Percentiles rank a stretch among this genome's conserved stretches.
These are phyloP conservation scores for Helicoverpa armigera DNA, from an alignment of 1,140 invertebrate species.

Conservation along the genomic window DNA sequence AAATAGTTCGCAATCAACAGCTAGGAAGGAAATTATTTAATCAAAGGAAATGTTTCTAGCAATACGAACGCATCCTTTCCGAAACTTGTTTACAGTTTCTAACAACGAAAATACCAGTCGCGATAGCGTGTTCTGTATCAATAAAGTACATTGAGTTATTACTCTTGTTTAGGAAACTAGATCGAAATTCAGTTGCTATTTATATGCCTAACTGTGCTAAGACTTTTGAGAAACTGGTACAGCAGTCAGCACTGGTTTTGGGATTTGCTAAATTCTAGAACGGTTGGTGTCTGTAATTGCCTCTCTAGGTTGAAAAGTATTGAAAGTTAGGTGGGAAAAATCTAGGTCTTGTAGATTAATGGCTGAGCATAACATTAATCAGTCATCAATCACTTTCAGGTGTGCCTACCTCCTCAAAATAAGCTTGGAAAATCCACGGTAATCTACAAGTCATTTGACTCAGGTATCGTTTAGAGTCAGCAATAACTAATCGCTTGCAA, in stretches of 20 bases:
- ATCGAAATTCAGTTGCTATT: constrained; percentile 6
- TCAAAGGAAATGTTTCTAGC: background rate
- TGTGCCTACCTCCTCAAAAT: too few relatives aligned
- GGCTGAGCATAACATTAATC: too few relatives aligned
- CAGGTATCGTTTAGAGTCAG: too few relatives aligned
- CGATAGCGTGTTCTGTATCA: constrained; percentile 15
- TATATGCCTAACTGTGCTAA: background rate
- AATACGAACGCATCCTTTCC: constrained; percentile 8
- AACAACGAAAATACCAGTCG: background rate
- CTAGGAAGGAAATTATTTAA: constrained; percentile 30
- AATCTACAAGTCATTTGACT: too few relatives aligned
- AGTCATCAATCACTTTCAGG: too few relatives aligned
- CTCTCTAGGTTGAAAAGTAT: background rate
- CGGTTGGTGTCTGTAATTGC: background rate
- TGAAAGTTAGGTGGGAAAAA: background rate
- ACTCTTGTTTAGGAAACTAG: constrained; percentile 4
- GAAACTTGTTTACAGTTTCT: constrained; percentile 11
- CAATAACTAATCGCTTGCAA: too few relatives aligned
- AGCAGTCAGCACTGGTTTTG: background rate
- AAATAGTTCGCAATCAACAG: constrained; percentile 20
- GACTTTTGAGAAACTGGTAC: constrained; percentile 5
- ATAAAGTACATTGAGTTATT: constrained; percentile 35
- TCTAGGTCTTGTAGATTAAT: background rate
- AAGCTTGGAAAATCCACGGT: too few relatives aligned
- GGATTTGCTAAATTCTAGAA: background rate